These are phyloP conservation scores for Xenopus petersii DNA, from an alignment of 2,797 vertebrate genomes.

Conservation along the genomic window DNA sequence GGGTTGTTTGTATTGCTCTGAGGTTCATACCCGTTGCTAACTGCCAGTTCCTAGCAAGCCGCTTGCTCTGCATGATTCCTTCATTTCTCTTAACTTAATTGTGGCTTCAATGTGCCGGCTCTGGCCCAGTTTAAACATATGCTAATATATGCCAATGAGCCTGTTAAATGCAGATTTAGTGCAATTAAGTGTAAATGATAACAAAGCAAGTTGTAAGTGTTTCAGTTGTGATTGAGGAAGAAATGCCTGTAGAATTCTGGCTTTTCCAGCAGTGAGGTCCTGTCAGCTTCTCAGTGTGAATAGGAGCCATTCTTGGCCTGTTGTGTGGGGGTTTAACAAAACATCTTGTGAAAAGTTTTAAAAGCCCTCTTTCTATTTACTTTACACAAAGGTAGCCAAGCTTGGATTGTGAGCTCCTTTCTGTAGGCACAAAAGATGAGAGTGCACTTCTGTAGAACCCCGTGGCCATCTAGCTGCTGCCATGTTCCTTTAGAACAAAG, in stretches of 20 bases:
- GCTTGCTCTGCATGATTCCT: slow-evolving; percentile 11
- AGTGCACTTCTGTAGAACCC: too few relatives aligned
- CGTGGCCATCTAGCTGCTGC: too few relatives aligned
- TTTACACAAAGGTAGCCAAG: background rate
- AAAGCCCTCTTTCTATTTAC: background rate
- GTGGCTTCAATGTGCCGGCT: slow-evolving; percentile 4
- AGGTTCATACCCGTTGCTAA: background rate
- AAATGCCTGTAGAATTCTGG: background rate
- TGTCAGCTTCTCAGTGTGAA: background rate
- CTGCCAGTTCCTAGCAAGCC: background rate
- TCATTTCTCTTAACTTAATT: slow-evolving; percentile 1
- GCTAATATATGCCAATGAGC: slow-evolving; percentile 36
- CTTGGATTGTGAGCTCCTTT: background rate
- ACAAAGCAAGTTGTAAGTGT: background rate
- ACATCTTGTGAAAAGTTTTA: background rate
- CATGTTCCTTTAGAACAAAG: too few relatives aligned
- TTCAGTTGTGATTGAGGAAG: background rate
- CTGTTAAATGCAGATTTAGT: slow-evolving; percentile 33
- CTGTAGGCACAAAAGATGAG: too few relatives aligned
- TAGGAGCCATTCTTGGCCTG: background rate
- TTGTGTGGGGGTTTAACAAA: background rate
- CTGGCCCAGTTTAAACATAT: slow-evolving; percentile 17
- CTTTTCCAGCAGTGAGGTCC: background rate
- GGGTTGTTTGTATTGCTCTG: too few relatives aligned
- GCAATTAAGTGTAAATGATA: slow-evolving; percentile 29